Conservation (phyloP, 1,140 invertebrate genomes). For the Cherax quadricarinatus region DNA sequence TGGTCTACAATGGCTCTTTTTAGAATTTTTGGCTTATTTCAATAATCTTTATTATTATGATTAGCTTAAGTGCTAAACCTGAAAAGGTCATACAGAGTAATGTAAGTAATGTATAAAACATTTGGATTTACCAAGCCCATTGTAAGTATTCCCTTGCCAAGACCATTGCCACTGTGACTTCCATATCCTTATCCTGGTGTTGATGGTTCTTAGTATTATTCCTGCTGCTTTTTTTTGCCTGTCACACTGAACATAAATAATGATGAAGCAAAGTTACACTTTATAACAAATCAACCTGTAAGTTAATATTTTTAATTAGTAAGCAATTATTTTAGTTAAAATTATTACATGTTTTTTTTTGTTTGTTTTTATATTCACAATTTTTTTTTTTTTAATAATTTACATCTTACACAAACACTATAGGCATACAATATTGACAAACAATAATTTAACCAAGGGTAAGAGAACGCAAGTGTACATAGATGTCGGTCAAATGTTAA, state of each 20-base stretch:
- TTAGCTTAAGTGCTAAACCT: too few relatives aligned
- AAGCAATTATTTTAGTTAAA: neutral
- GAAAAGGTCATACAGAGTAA: too few relatives aligned
- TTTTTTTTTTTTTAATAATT: too few relatives aligned
- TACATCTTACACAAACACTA: too few relatives aligned
- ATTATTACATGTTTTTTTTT: too few relatives aligned
- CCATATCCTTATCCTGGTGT: constrained; percentile 14
- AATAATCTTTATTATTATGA: too few relatives aligned
- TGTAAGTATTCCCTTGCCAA: neutral
- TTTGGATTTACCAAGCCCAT: neutral
- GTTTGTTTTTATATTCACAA: too few relatives aligned
- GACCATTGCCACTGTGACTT: neutral
- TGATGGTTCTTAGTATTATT: constrained; percentile 13
- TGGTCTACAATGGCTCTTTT: constrained; percentile 5
- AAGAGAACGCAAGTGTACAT: too few relatives aligned
- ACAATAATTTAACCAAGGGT: neutral
- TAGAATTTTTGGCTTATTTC: neutral
- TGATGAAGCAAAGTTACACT: constrained; percentile 35
- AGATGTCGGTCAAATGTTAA: too few relatives aligned
- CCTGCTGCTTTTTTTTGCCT: constrained; percentile 12
- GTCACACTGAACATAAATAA: constrained; percentile 51
- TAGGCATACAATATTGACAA: neutral
- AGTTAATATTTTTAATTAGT: neutral
- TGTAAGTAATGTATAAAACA: neutral
- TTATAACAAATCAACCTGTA: neutral